Conservation (phyloP, 2,113 vertebrate species). For the Plestiodon gilberti region DNA sequence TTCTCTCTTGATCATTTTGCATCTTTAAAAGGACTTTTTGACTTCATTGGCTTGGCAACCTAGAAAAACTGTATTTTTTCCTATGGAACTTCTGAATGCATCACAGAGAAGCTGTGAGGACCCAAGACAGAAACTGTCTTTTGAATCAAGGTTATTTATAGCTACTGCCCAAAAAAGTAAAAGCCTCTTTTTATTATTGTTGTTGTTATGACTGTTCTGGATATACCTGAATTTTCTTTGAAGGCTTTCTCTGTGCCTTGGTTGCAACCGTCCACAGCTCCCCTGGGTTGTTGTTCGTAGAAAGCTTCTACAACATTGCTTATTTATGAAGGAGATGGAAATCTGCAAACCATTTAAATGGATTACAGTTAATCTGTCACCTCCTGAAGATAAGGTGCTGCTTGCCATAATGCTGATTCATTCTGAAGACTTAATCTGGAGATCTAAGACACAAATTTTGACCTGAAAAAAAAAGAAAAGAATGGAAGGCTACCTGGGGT, state of each 20-base stretch:
- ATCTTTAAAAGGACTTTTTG: conserved; percentile 35
- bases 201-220: conserved; percentile 32
- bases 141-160: conserved; percentile 74
- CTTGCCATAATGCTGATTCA: conserved; percentile 58
- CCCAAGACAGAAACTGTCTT: conserved; percentile 68
- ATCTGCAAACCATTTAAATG: conserved; percentile 72
- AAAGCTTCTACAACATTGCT: conserved; percentile 54
- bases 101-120: conserved; percentile 50
- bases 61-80: conserved; percentile 49
- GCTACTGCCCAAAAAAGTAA: conserved; percentile 68
- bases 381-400: conserved; percentile 63
- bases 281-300: conserved; percentile 58
- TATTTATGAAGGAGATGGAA: conserved; percentile 75
- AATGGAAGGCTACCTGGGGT: conserved; percentile 50
- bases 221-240: conserved; percentile 62
- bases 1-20: conserved; percentile 25
- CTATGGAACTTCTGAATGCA: conserved; percentile 52
- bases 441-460: conserved; percentile 65
- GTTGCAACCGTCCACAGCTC: conserved; percentile 38
- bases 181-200: conserved; percentile 64
- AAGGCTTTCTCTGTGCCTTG: conserved; percentile 70
- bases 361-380: conserved; percentile 76
- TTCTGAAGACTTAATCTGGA: conserved; percentile 68
- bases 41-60: conserved; percentile 18
- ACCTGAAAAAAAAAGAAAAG: conserved; percentile 64